A percentile compares a stretch with the other conserved stretches of the same genome.
Conservation (phyloP, 2,888 invertebrate species). For the Elmis aenea region DNA sequence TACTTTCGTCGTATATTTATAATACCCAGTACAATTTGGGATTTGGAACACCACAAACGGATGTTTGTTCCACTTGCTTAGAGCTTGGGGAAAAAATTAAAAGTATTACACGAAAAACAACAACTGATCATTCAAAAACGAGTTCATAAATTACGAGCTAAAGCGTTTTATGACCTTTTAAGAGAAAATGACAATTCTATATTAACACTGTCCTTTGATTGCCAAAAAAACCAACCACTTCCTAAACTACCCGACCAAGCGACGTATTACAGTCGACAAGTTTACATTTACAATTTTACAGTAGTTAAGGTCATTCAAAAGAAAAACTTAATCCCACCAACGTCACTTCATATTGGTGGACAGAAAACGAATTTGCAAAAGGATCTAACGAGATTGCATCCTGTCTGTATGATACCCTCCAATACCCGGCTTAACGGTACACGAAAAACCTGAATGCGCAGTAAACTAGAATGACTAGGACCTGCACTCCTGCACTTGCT, state of each 20-base stretch:
- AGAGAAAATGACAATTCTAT: conserved; percentile 17
- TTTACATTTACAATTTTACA: conserved; percentile 33
- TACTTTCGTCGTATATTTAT: conserved; percentile 25
- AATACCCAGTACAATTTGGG: conserved; percentile 23
- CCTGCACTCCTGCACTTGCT: too few relatives aligned
- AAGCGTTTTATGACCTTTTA: conserved; percentile 24
- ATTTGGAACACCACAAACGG: conserved; percentile 22
- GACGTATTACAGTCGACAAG: conserved; percentile 30
- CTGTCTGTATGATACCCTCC: conserved; percentile 23
- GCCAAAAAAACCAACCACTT: too few relatives aligned
- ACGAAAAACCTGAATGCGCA: too few relatives aligned
- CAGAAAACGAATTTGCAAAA: conserved; percentile 21
- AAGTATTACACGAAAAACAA: conserved; percentile 20
- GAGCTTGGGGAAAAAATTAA: conserved; percentile 24
- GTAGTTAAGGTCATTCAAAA: conserved; percentile 29
- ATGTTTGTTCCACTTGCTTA: conserved; percentile 23
- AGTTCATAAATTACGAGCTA: conserved; percentile 22
- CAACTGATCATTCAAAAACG: conserved; percentile 21
- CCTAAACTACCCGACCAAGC: conserved; percentile 30
- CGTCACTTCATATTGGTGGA: conserved; percentile 32
- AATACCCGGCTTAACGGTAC: too few relatives aligned
- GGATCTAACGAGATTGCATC: conserved; percentile 21
- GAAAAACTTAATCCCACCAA: conserved; percentile 19
- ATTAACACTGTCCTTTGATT: conserved; percentile 26
- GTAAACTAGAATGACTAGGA: too few relatives aligned